Percentiles rank a stretch among this genome's conserved stretches.
Conservation (phyloP, 2,888 invertebrate genomes). For the Rhogogaster chlorosoma region DNA sequence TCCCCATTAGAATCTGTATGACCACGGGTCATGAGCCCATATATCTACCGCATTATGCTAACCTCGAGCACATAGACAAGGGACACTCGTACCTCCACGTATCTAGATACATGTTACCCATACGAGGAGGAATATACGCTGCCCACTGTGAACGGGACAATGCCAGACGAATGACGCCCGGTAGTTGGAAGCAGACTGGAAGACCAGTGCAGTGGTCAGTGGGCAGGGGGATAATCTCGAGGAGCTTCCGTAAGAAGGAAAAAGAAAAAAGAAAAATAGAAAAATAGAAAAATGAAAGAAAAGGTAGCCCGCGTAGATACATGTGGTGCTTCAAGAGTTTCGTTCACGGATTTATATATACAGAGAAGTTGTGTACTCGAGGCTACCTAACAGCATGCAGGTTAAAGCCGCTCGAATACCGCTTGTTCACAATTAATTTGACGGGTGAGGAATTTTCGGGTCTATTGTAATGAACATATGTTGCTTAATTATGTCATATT, state of each 20-base stretch:
- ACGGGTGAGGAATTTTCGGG: conserved; percentile 59
- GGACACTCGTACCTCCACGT: neutral
- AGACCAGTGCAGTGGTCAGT: neutral
- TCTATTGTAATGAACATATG: conserved; percentile 60
- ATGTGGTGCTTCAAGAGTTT: neutral
- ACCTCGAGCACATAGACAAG: conserved; percentile 51
- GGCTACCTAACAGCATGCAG: neutral
- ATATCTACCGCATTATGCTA: conserved; percentile 62
- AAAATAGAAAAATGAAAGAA: no score
- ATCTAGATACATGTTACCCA: conserved; percentile 1
- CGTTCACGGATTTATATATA: neutral
- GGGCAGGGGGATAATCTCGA: conserved; percentile 42
- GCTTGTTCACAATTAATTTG: conserved; percentile 66
- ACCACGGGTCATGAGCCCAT: conserved; percentile 69
- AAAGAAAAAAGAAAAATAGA: no score
- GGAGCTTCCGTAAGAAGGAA: conserved; percentile 45
- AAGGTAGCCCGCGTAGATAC: neutral
- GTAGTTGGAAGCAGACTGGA: conserved; percentile 58
- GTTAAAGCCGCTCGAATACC: conserved; percentile 19
- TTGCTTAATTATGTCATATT: conserved; percentile 50
- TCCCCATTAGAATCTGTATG: conserved; percentile 60
- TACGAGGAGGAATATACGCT: conserved; percentile 51
- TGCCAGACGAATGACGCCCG: conserved; percentile 62
- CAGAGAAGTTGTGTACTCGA: neutral
- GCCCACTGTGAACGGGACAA: conserved; percentile 67